These are phyloP conservation scores for Caenorhabditis angaria DNA, from an alignment of 2,888 invertebrate genomes.

Conservation along the genomic window DNA sequence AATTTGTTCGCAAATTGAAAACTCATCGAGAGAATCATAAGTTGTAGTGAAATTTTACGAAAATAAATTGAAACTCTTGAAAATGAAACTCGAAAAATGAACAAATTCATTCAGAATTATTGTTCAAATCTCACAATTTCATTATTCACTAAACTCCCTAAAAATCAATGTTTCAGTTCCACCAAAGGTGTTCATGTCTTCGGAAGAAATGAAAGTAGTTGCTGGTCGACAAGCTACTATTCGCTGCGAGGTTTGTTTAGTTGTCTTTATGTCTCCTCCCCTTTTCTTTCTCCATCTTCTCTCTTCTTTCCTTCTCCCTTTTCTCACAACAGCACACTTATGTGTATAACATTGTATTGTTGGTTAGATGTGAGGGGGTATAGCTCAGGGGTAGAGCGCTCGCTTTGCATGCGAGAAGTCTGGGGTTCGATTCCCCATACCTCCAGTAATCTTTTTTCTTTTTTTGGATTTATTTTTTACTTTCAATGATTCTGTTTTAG, in stretches of 20 bases:
- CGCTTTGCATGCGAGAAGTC: slow-evolving; percentile 72
- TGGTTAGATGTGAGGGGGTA: slow-evolving; percentile 49
- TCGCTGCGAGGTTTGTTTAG: slow-evolving; percentile 73
- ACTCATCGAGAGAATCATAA: too few relatives aligned
- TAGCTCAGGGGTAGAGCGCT: slow-evolving; percentile 72
- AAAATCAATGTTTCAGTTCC: slow-evolving; percentile 52
- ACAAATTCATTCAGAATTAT: too few relatives aligned
- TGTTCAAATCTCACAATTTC: too few relatives aligned
- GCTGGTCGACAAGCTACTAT: slow-evolving; percentile 72
- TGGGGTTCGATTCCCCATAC: slow-evolving; percentile 69
- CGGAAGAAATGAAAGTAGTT: slow-evolving; percentile 70
- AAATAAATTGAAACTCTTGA: too few relatives aligned
- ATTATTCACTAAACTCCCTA: too few relatives aligned
- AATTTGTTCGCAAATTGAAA: too few relatives aligned
- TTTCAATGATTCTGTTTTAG: slow-evolving; percentile 19
- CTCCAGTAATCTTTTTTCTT: slow-evolving; percentile 45
- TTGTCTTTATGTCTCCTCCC: too few relatives aligned
- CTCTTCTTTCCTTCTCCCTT: neutral
- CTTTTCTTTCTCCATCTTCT: slow-evolving; percentile 2
- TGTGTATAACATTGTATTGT: neutral
- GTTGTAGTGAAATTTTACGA: too few relatives aligned
- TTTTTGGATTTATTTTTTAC: neutral
- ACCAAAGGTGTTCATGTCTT: slow-evolving; percentile 56
- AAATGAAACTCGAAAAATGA: too few relatives aligned
- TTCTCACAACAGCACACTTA: neutral